These are phyloP conservation scores for Scomber colias DNA, from an alignment of 2,113 vertebrate genomes.

Conservation along the genomic window DNA sequence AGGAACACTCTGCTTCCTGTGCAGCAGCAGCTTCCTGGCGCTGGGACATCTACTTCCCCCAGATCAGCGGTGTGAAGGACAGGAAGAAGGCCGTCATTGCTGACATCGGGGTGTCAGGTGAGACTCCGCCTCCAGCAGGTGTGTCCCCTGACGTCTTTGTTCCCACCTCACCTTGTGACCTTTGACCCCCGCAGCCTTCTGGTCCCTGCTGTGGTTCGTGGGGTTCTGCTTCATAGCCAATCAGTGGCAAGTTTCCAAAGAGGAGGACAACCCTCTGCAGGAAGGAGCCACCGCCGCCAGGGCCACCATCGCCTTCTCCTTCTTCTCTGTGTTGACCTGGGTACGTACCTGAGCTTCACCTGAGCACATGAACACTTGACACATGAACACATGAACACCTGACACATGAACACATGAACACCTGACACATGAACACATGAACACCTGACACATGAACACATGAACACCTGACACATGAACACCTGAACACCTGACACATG, in stretches of 20 bases:
- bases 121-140: neutral
- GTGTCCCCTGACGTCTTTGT: neutral
- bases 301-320: constrained; percentile 92
- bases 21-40: constrained; percentile 89
- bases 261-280: constrained; percentile 87
- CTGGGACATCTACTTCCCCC: constrained; percentile 93
- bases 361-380: too few relatives aligned
- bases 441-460: too few relatives aligned
- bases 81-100: constrained; percentile 93
- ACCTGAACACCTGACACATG: too few relatives aligned
- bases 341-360: constrained; percentile 78
- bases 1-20: constrained; percentile 91
- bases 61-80: constrained; percentile 94
- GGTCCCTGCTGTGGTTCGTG: constrained; percentile 94
- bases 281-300: constrained; percentile 92
- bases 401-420: too few relatives aligned
- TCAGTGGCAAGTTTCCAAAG: constrained; percentile 92
- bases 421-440: too few relatives aligned
- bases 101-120: constrained; percentile 90
- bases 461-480: too few relatives aligned
- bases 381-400: neutral
- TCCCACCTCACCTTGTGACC: neutral
- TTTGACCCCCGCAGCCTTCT: constrained; percentile 72
- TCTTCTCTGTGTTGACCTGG: constrained; percentile 96
- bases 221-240: constrained; percentile 96